Base-by-base conservation (phyloP, 1,140 invertebrate species). In the Protaetia brevitarsis region DNA sequence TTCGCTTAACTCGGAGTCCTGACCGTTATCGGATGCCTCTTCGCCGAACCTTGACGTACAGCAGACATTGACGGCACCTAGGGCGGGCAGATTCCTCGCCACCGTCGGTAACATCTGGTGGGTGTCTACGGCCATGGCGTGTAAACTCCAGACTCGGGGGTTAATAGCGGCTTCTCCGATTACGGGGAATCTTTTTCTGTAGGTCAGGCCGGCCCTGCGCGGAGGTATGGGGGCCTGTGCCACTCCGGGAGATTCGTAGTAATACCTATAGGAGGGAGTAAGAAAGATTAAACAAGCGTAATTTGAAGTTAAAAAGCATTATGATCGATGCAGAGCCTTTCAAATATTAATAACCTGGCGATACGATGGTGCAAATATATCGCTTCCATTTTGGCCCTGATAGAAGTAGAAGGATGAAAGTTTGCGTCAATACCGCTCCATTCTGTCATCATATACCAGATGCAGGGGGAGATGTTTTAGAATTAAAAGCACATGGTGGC, bases 1-100 rank as follows among this genome's bases (percentile, higher is more conserved):
- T 45, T 23, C 6, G 64, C 66, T 69, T 59, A 72, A 69, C 68
- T 72, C 27, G 71, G 69, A 7, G 71, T 71, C 59, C 68, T 63
- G 4, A 71, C 71, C 0, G 67, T 72, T 30, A 72, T 58, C 2
- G 71, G 69, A 65, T 69, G 67, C 51, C 68, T 66, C 28, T 63
- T 68, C 8, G 26, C n/a, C n/a, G 13, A 29, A 34, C 10, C 19
- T 36, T 51, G 63, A 8, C 23, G 56, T 13, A 36, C 30, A 8
- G 30, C 59, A 5, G 59, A 31, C 16, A 30, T 16, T 1, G 59
- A 61, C 5, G 59, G 59, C 3, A 61, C 56, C 23, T 13, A 5
- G 7, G 28, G 59, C 29, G 59, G 31, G 59, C 19, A 61, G 7
- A 30, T 61, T 61, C 11, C 59, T 61, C 3, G 59, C n/a, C 11